Conservation (phyloP, 2,888 invertebrate genomes). For the Tuberolachnus salignus region DNA sequence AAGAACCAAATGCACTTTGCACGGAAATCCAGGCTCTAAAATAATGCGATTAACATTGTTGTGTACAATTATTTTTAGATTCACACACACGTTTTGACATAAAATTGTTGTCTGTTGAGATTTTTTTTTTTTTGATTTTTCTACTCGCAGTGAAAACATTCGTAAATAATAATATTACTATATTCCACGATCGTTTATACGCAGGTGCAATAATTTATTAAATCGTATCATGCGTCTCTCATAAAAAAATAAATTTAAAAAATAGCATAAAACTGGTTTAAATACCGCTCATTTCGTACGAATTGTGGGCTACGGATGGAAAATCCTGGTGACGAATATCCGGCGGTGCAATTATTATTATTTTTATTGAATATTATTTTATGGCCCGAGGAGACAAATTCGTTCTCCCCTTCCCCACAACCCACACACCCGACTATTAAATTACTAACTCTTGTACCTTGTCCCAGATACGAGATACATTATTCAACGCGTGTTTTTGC, state of each 20-base stretch:
- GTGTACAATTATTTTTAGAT: no score
- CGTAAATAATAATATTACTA: constrained; percentile 10
- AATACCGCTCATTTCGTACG: background rate
- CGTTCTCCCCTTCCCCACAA: constrained; percentile 9
- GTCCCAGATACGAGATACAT: no score
- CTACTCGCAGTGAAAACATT: background rate
- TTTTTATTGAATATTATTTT: constrained; percentile 30
- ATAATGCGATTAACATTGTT: no score
- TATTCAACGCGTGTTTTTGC: no score
- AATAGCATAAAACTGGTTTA: constrained; percentile 39
- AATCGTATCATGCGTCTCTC: background rate
- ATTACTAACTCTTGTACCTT: no score
- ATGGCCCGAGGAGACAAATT: constrained; percentile 31
- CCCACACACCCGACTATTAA: no score
- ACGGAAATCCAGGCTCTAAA: no score
- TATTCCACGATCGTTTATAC: no score
- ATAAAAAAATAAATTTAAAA: background rate
- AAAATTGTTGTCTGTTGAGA: background rate
- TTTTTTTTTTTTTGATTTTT: background rate
- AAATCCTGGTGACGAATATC: constrained; percentile 45
- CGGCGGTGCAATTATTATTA: background rate
- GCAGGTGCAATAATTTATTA: background rate
- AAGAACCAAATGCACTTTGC: no score
- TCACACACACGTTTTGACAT: no score
- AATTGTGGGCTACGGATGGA: background rate